A percentile compares a stretch with the other conserved stretches of the same genome.
phyloP scores from a whole-genome alignment of 1,140 invertebrate genomes.

The Proctacanthus coquilletti region DNA sequence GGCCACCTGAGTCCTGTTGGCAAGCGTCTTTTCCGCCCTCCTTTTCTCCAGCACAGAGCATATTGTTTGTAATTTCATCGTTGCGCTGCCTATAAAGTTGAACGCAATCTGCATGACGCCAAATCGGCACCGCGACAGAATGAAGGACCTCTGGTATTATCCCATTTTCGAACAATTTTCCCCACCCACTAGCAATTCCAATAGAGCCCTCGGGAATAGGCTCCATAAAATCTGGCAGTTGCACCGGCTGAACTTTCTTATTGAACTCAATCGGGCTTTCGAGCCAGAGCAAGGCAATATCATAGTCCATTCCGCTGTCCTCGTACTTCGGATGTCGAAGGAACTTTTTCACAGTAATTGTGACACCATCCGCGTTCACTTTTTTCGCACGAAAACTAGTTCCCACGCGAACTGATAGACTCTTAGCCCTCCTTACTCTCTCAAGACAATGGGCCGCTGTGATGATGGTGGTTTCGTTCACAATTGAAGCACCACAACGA shows the following conservation, averaged over 20 bases:
- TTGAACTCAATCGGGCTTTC: not conserved
- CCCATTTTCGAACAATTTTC: not conserved
- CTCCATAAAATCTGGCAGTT: not conserved
- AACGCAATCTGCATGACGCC: not conserved
- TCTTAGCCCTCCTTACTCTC: no score
- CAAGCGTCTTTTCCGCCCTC: conserved; percentile 5
- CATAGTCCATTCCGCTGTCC: no score
- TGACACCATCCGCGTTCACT: not conserved
- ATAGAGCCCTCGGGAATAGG: not conserved
- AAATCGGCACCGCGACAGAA: not conserved
- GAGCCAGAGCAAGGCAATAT: not conserved
- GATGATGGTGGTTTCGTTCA: not conserved
- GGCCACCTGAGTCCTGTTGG: conserved; percentile 30
- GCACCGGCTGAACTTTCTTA: not conserved
- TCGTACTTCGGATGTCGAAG: not conserved
- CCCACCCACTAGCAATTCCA: conserved; percentile 2
- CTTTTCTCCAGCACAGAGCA: conserved; percentile 20
- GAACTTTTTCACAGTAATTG: not conserved
- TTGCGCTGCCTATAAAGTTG: not conserved
- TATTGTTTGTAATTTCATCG: conserved; percentile 44
- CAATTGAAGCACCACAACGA: not conserved
- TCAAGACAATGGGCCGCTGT: not conserved
- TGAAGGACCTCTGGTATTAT: not conserved
- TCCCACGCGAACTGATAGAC: not conserved
- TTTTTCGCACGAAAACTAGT: not conserved